Evolutionary conservation across 2,888 invertebrate species (phyloP).

Genomic region (Drosophila picticornis): DNA sequence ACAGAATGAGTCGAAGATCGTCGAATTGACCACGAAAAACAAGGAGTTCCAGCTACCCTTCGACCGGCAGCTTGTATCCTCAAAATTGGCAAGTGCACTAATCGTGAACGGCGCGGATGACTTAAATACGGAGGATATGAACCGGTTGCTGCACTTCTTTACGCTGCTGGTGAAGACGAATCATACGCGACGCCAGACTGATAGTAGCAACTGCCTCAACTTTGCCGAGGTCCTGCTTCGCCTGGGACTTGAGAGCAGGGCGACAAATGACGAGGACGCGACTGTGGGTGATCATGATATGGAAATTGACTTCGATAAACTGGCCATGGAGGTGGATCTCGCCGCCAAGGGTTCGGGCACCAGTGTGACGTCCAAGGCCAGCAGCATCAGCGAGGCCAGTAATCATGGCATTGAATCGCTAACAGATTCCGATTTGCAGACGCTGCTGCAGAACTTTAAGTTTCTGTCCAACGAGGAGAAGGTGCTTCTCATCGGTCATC

Average conservation of each 20-base stretch:
- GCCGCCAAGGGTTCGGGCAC: slow-evolving; percentile 48
- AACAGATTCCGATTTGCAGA: slow-evolving; percentile 92
- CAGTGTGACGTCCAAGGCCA: neutral
- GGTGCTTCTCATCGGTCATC: slow-evolving; percentile 91
- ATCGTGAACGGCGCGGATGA: slow-evolving; percentile 92
- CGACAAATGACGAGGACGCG: slow-evolving; percentile 50
- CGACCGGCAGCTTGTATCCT: slow-evolving; percentile 92
- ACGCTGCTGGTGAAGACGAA: slow-evolving; percentile 88
- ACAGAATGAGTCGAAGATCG: neutral
- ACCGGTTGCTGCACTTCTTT: slow-evolving; percentile 92
- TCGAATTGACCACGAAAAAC: slow-evolving; percentile 21
- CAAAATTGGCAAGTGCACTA: slow-evolving; percentile 92
- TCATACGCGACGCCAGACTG: slow-evolving; percentile 22
- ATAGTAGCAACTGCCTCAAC: slow-evolving; percentile 14
- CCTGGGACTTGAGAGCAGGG: slow-evolving; percentile 19
- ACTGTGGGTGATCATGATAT: slow-evolving; percentile 5
- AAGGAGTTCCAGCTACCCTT: slow-evolving; percentile 84
- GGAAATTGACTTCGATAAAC: slow-evolving; percentile 64
- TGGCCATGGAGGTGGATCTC: slow-evolving; percentile 74
- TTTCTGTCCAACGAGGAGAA: slow-evolving; percentile 93
- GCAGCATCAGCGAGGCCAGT: slow-evolving; percentile 76
- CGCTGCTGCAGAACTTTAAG: slow-evolving; percentile 92
- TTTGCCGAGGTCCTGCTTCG: slow-evolving; percentile 41
- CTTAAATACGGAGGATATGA: slow-evolving; percentile 91
- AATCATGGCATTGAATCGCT: slow-evolving; percentile 90